phyloP scores from a whole-genome alignment of 2,888 invertebrate species.

The Drosophila ezoana region DNA sequence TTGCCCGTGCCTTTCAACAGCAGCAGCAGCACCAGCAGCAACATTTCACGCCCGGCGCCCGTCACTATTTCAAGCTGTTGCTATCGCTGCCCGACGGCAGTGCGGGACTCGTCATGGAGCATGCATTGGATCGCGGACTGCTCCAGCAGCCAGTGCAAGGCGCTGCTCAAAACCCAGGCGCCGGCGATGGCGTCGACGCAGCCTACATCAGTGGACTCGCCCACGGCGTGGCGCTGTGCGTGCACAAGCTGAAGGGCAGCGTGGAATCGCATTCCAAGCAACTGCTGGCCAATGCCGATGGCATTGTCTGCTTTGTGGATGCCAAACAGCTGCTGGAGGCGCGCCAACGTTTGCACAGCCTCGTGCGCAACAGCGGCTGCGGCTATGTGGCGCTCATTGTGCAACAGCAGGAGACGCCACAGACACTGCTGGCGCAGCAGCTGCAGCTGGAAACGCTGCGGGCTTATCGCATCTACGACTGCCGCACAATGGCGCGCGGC shows the following conservation, averaged over 20 bases:
- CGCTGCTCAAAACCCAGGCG: background rate
- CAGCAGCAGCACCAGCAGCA: conserved; percentile 20
- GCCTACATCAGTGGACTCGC: conserved; percentile 70
- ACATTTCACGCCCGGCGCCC: conserved; percentile 51
- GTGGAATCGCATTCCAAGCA: conserved; percentile 42
- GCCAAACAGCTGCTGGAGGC: conserved; percentile 54
- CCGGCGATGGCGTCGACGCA: background rate
- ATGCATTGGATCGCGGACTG: conserved; percentile 77
- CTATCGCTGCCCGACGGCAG: conserved; percentile 74
- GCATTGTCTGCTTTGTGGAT: conserved; percentile 77
- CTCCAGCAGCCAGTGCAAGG: conserved; percentile 47
- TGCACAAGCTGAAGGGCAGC: conserved; percentile 80
- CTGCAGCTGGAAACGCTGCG: conserved; percentile 80
- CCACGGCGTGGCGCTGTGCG: conserved; percentile 78
- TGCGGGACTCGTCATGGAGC: conserved; percentile 73
- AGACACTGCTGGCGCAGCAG: conserved; percentile 37
- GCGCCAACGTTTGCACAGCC: conserved; percentile 70
- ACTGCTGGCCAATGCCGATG: conserved; percentile 75
- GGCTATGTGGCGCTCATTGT: conserved; percentile 78
- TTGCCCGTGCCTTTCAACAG: conserved; percentile 45
- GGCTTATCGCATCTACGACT: conserved; percentile 70
- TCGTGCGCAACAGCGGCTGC: conserved; percentile 66
- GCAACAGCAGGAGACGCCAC: conserved; percentile 34
- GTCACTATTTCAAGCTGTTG: conserved; percentile 79
- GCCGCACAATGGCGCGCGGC: conserved; percentile 25